Evolutionary conservation across 2,888 invertebrate species (phyloP), one percentile per base, ranked within the genome.

Genomic region (Oligia strigilis): DNA sequence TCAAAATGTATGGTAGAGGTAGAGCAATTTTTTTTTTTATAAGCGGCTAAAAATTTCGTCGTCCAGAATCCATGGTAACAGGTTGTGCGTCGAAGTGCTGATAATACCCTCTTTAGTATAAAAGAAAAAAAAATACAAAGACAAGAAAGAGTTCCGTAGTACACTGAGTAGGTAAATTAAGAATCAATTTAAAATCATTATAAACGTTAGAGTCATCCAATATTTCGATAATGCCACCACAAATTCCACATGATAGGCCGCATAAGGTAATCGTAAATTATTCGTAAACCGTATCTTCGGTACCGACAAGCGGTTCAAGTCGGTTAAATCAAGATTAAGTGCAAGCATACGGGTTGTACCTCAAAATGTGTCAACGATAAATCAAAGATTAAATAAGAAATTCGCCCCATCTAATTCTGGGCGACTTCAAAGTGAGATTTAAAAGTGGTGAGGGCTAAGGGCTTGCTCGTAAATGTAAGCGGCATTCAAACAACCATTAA

Each of bases 301-400:
- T 77, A 92, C 90, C 88, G 93, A 93, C 95, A 94, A 93, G 92
- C 92, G 92, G 92, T 93, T 92, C 92, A 93, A 90, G 95, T 93
- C 94, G 89, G 92, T 92, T 96, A 95, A 96, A 96, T 96, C 96
- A 96, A 95, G 96, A 96, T 95, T 94, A 94, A 96, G 93, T 94
- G 91, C 92, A 77, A 92, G 85, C 94, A 95, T 93, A 95, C 94
- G 94, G 93, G 93, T 94, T 92, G 93, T 95, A 93, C 94, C 93
- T 96, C 95, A 96, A 94, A 95, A 94, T 91, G 87, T 93, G 95
- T 95, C 95, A 87, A 82, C 92, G 69, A 94, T 96, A 96, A 96
- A 96, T 96, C 96, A 96, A 93, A 91, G 91, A 92, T 93, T 94
- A 94, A 91, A 90, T 92, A 94, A 95, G 95, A 96, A 95, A 96